phyloP scores from a whole-genome alignment of 1,140 invertebrate genomes.

The Lepidostoma basale region DNA sequence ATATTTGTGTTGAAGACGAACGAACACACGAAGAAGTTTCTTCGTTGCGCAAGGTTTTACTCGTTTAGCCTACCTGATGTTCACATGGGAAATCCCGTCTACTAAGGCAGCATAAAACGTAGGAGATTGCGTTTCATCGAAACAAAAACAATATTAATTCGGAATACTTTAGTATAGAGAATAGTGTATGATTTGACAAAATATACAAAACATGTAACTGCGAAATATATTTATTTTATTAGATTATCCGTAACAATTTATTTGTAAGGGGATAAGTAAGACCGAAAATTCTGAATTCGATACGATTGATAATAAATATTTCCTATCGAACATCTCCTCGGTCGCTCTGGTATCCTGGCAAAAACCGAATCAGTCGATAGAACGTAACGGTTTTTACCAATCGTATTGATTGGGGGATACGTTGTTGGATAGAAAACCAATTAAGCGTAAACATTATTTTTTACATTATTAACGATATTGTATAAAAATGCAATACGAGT shows the following conservation, averaged over 20 bases:
- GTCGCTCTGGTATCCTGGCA: constrained; percentile 37
- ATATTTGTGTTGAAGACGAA: too few relatives aligned
- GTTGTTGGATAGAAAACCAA: constrained; percentile 21
- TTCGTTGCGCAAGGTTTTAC: too few relatives aligned
- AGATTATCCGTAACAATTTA: too few relatives aligned
- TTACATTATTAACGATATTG: background rate
- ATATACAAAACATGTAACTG: background rate
- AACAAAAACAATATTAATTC: background rate
- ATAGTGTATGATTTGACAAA: too few relatives aligned
- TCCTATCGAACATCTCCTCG: constrained; percentile 42
- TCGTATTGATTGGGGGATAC: constrained; percentile 41
- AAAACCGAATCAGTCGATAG: constrained; percentile 47
- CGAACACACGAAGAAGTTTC: too few relatives aligned
- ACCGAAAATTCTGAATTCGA: constrained; percentile 2
- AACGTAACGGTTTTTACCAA: constrained; percentile 45
- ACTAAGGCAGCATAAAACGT: constrained; percentile 38
- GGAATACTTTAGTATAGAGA: background rate
- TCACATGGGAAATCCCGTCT: constrained; percentile 45
- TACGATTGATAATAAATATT: constrained; percentile 43
- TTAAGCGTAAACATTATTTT: background rate
- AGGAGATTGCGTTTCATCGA: constrained; percentile 28
- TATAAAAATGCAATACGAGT: too few relatives aligned
- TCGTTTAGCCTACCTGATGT: too few relatives aligned
- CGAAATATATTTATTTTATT: too few relatives aligned
- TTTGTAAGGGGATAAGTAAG: too few relatives aligned